phyloP scores from a whole-genome alignment of 2,888 invertebrate species.

The Pheosia gnoma region DNA sequence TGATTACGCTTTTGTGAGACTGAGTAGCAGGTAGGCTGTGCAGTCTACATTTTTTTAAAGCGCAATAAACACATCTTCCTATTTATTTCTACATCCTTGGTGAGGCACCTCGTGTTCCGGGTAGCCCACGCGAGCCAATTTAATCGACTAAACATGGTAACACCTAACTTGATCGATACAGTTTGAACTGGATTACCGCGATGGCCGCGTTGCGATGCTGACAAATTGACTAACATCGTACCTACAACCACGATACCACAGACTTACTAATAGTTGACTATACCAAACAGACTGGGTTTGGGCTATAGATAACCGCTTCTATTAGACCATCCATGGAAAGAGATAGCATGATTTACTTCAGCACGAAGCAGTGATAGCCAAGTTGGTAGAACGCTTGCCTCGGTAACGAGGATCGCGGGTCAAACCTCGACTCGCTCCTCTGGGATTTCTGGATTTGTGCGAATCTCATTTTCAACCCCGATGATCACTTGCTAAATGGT shows the following conservation, averaged over 20 bases:
- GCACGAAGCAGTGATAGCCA: too few relatives aligned
- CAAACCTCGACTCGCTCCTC: too few relatives aligned
- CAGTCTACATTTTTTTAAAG: too few relatives aligned
- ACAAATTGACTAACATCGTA: slow-evolving; percentile 72
- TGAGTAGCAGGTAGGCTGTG: too few relatives aligned
- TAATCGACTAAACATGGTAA: slow-evolving; percentile 62
- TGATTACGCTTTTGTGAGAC: too few relatives aligned
- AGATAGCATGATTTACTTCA: not conserved
- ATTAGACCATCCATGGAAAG: not conserved
- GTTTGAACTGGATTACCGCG: slow-evolving; percentile 67
- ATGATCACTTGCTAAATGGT: too few relatives aligned
- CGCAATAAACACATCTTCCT: too few relatives aligned
- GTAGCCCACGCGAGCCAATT: slow-evolving; percentile 23
- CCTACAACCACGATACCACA: slow-evolving; percentile 43
- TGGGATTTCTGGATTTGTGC: too few relatives aligned
- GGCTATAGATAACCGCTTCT: not conserved
- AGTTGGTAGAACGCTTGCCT: too few relatives aligned
- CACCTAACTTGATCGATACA: slow-evolving; percentile 61
- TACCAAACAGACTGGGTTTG: slow-evolving; percentile 10
- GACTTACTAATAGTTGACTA: slow-evolving; percentile 11
- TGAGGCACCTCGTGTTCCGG: not conserved
- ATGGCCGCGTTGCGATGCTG: slow-evolving; percentile 46
- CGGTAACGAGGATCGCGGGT: too few relatives aligned
- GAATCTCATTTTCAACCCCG: too few relatives aligned
- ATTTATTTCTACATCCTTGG: too few relatives aligned